These are phyloP conservation scores for Anomalospiza imberbis DNA, from an alignment of 2,797 vertebrate species.

Conservation along the genomic window DNA sequence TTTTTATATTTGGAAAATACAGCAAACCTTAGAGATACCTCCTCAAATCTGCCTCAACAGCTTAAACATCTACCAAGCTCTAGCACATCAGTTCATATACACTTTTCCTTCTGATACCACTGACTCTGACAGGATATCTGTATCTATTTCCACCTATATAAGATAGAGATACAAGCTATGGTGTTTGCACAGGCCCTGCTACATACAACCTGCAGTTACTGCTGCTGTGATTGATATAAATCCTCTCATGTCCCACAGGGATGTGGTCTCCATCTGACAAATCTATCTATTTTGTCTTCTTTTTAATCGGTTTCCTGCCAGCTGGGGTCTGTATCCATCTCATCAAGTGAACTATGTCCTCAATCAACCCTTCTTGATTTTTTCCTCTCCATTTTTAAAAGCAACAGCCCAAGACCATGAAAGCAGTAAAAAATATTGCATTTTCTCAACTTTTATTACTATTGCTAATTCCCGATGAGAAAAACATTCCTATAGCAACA, in stretches of 20 bases:
- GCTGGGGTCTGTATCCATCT: neutral
- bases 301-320: conserved; percentile 5
- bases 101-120: neutral
- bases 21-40: neutral
- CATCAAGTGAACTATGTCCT: neutral
- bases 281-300: neutral
- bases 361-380: neutral
- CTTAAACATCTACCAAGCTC: neutral
- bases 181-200: neutral
- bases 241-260: neutral
- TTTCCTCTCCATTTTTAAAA: neutral
- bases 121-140: neutral
- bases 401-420: neutral
- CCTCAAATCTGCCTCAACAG: neutral
- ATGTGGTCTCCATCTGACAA: neutral
- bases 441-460: neutral
- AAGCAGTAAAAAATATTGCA: neutral
- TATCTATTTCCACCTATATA: neutral
- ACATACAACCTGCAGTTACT: neutral
- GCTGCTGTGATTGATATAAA: neutral
- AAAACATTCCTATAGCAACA: neutral
- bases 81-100: neutral
- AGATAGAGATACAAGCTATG: neutral
- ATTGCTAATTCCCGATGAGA: neutral
- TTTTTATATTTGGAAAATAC: neutral